Conservation (phyloP, 2,888 invertebrate species). For the Lithodes maja region DNA sequence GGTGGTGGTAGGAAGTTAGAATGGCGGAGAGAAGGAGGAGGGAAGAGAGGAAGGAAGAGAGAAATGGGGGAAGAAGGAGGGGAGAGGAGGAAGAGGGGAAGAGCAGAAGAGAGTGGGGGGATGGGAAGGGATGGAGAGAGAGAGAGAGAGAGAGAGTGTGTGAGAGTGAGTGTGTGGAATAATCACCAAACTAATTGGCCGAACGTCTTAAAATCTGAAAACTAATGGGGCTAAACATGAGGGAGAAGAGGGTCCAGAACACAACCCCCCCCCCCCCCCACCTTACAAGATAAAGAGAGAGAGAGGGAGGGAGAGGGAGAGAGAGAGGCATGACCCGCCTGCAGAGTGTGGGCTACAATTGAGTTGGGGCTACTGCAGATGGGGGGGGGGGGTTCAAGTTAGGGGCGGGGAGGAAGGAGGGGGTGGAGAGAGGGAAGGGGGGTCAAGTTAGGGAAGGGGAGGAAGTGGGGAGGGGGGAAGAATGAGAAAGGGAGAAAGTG, state of each 20-base stretch:
- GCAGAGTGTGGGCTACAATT: too few relatives aligned
- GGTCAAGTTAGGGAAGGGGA: neutral
- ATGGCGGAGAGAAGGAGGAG: neutral
- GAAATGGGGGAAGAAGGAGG: neutral
- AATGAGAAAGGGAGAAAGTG: neutral
- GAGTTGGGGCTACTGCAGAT: too few relatives aligned
- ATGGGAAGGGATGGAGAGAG: neutral
- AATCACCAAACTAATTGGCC: too few relatives aligned
- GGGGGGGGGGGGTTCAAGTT: too few relatives aligned
- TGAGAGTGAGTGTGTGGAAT: too few relatives aligned
- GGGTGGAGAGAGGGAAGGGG: neutral
- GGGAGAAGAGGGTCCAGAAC: too few relatives aligned
- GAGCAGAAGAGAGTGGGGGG: neutral
- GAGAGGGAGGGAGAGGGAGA: neutral
- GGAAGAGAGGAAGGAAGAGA: neutral
- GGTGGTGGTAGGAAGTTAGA: constrained; percentile 1
- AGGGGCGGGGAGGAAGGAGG: neutral
- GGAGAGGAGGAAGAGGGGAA: neutral
- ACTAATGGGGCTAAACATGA: too few relatives aligned
- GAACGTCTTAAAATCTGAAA: too few relatives aligned
- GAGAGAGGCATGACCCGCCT: too few relatives aligned
- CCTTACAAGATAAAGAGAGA: constrained; percentile 2
- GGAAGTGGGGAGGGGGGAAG: neutral
- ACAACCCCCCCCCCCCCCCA: too few relatives aligned
- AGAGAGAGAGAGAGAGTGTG: too few relatives aligned